A percentile compares a stretch with the other conserved stretches of the same genome.
Evolutionary conservation across 1,140 invertebrate genomes (phyloP).

Genomic region (Drosophila neocordata): DNA sequence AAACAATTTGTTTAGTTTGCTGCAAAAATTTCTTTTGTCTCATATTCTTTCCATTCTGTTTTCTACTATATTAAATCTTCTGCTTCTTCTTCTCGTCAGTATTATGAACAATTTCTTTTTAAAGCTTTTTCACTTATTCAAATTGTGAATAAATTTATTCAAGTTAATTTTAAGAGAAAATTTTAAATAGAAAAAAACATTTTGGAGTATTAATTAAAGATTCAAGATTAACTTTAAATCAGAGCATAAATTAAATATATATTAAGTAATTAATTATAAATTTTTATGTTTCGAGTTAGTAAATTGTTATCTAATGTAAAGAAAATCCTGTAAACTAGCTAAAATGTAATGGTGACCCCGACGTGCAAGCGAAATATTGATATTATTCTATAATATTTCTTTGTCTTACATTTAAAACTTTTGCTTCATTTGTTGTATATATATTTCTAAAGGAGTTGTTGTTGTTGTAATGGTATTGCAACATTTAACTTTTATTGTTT

Average conservation of each 20-base stretch:
- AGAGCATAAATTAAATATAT: neutral
- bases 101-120: neutral
- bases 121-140: neutral
- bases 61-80: neutral
- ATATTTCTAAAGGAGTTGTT: too few relatives aligned
- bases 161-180: neutral
- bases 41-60: constrained; percentile 9
- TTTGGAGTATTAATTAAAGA: neutral
- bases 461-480: too few relatives aligned
- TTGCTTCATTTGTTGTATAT: too few relatives aligned
- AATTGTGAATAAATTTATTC: neutral
- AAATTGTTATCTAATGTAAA: too few relatives aligned
- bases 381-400: too few relatives aligned
- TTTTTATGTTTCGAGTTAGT: too few relatives aligned
- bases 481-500: neutral
- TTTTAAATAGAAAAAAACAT: neutral
- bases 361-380: neutral
- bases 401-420: too few relatives aligned
- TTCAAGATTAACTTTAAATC: too few relatives aligned
- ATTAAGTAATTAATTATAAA: neutral
- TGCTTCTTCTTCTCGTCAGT: neutral
- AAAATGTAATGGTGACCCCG: neutral
- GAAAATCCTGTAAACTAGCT: too few relatives aligned
- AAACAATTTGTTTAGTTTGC: constrained; percentile 12
- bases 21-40: constrained; percentile 9